Conservation (phyloP, 2,113 vertebrate genomes). For the Phasianus colchicus region DNA sequence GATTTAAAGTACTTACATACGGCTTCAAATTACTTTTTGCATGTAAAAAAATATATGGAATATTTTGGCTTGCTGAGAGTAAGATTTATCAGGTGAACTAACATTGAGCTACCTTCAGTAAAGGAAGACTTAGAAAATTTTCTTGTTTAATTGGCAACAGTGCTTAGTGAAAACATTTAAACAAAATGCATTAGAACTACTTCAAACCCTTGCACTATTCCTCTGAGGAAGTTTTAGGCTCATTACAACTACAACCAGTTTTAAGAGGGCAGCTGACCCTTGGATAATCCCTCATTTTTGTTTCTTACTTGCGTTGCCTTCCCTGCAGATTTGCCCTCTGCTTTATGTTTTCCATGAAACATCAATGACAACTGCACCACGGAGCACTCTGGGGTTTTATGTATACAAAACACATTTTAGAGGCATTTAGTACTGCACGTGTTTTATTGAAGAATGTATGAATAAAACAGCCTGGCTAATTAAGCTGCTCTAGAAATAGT, state of each 20-base stretch:
- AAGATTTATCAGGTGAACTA: background rate
- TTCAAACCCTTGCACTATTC: background rate
- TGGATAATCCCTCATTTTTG: background rate
- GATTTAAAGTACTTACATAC: background rate
- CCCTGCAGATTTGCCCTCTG: background rate
- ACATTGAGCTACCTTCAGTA: background rate
- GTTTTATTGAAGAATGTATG: slow-evolving; percentile 42
- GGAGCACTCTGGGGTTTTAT: background rate
- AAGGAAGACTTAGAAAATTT: background rate
- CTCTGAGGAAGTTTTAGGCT: background rate
- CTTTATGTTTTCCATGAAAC: background rate
- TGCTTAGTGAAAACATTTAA: background rate
- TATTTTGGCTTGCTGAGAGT: background rate
- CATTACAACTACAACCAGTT: background rate
- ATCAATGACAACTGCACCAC: background rate
- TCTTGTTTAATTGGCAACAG: background rate
- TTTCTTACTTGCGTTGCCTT: background rate
- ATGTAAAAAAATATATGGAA: background rate
- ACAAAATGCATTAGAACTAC: background rate
- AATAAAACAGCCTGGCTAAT: slow-evolving; percentile 24
- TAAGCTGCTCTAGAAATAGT: slow-evolving; percentile 6
- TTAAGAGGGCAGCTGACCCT: background rate
- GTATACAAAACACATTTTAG: slow-evolving; percentile 28
- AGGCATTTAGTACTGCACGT: slow-evolving; percentile 9
- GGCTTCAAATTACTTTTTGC: background rate